These are phyloP conservation scores for Mesoclemmys tuberculata DNA, from an alignment of 2,113 vertebrate species.

Conservation along the genomic window DNA sequence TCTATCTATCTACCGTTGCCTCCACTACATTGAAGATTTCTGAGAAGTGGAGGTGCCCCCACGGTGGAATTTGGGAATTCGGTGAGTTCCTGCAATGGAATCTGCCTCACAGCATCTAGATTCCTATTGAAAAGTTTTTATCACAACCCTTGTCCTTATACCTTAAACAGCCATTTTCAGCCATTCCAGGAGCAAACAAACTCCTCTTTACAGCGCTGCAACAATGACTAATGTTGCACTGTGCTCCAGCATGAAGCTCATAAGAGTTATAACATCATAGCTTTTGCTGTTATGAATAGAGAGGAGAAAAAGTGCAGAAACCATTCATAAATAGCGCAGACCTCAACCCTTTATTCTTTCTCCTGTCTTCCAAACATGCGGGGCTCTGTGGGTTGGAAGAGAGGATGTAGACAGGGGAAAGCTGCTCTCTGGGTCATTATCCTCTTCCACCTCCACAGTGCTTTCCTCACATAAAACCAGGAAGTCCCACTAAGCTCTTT, in stretches of 20 bases:
- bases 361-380: background rate
- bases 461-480: background rate
- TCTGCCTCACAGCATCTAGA: background rate
- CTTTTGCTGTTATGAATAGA: background rate
- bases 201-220: background rate
- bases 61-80: background rate
- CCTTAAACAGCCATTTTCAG: background rate
- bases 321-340: rapidly evolving
- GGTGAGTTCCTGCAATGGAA: background rate
- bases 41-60: background rate
- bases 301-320: background rate
- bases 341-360: background rate
- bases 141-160: background rate
- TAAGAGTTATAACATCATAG: background rate
- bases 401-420: background rate
- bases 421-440: background rate
- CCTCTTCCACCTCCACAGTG: rapidly evolving
- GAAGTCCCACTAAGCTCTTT: background rate
- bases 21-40: background rate
- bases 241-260: background rate
- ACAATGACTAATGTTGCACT: background rate
- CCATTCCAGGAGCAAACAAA: background rate
- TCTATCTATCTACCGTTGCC: rapidly evolving
- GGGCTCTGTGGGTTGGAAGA: rapidly evolving
- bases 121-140: background rate